These are phyloP conservation scores for Smittia aterrima DNA, from an alignment of 2,888 invertebrate species.

Conservation along the genomic window DNA sequence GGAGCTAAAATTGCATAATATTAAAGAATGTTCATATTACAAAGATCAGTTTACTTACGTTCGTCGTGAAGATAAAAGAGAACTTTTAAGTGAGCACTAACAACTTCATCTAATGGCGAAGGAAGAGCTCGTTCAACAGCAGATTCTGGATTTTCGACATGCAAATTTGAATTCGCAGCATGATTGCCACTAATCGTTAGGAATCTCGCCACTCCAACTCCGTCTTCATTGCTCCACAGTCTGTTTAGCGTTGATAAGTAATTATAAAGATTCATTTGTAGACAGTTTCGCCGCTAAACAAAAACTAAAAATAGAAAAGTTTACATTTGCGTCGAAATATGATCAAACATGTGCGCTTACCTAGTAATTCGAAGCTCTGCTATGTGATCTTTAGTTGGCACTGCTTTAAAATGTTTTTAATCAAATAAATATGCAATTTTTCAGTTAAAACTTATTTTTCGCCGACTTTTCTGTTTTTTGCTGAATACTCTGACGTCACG, in stretches of 20 bases:
- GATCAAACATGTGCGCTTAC: background rate
- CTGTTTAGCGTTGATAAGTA: conserved; percentile 57
- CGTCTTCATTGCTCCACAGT: conserved; percentile 63
- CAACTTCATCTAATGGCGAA: conserved; percentile 72
- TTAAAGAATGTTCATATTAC: conserved; percentile 23
- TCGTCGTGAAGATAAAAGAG: conserved; percentile 54
- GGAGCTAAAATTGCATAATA: conserved; percentile 46
- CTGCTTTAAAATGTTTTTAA: background rate
- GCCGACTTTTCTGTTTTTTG: background rate
- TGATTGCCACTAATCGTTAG: conserved; percentile 71
- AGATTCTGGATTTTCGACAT: conserved; percentile 68
- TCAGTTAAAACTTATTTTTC: too few species aligned
- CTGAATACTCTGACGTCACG: too few species aligned
- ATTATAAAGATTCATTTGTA: conserved; percentile 29
- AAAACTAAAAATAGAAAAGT: conserved; percentile 1
- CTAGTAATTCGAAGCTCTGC: background rate
- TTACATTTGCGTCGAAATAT: background rate
- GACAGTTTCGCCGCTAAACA: background rate
- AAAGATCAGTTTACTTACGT: conserved; percentile 51
- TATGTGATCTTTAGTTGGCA: background rate
- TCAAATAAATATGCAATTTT: background rate
- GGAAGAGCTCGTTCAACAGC: conserved; percentile 68
- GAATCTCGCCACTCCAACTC: conserved; percentile 59
- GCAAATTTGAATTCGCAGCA: conserved; percentile 66
- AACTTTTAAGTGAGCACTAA: conserved; percentile 71